Base-by-base conservation (phyloP, 2,888 invertebrate genomes). In the Tenthredo scrophulariae region DNA sequence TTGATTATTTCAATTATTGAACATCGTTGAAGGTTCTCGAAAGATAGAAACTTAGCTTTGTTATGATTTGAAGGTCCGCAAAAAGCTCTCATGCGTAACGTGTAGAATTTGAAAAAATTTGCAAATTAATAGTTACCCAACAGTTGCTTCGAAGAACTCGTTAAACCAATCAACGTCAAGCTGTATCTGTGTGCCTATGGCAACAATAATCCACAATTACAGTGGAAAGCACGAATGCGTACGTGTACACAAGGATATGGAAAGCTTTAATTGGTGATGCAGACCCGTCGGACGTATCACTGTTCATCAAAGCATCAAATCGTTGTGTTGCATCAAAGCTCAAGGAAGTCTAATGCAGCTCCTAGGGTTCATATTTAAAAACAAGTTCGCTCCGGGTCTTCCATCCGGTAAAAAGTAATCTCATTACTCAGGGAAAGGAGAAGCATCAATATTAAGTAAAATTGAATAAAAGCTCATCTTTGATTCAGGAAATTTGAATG, bases 111-210 rank as follows among this genome's bases (percentile, higher is more conserved):
- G 9, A n/a, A n/a, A 26, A 18, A 26, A 67, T 18, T 33, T 33
- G 29, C 67, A 13, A 67, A 67, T 62, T 18, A 18, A 67, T 33
- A 67, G 33, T 65, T 13, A 65, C 65, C 29, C 29, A 15, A 65
- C 10, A 65, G 10, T 67, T 5, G 15, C 22, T 77, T 77, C 29
- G 77, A 77, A 54, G 77, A 58, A 40, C 80, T 62, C 18, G 58
- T 33, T 37, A 13, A 80, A 9, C 75, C 43, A 43, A 77, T 77
- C 50, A 54, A n/a, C 54, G 13, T 33, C 50, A 50, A 80, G n/a
- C 80, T 37, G 80, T 80, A 80, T 80, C 80, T 80, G 80, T 22
- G 58, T 58, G 62, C 62, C 80, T 62, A 80, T 62, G 50, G 80
- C 40, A 58, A 80, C 80, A 40, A 40, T 80, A 80, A 80, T 80